Percentiles rank a stretch among this genome's conserved stretches.
phyloP scores from a whole-genome alignment of 2,113 vertebrate species.

The Oxyruncus cristatus region DNA sequence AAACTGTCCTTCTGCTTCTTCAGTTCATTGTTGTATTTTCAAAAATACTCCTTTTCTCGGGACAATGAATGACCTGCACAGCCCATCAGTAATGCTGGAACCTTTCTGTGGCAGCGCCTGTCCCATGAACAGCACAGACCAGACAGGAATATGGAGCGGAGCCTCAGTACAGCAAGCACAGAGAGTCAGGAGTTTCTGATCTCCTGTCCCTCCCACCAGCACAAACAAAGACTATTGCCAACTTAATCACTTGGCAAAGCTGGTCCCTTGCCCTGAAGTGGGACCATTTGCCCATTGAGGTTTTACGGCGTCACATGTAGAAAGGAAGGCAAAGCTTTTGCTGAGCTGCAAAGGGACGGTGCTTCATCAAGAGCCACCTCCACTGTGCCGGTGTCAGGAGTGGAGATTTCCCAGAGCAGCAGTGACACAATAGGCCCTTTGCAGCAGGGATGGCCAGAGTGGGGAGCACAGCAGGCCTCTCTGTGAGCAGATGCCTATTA shows the following conservation, averaged over 20 bases:
- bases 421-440: neutral
- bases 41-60: neutral
- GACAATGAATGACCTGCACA: neutral
- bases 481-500: neutral
- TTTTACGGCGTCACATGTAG: neutral
- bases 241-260: neutral
- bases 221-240: neutral
- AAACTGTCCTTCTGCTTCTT: neutral
- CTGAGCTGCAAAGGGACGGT: neutral
- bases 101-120: fast-evolving
- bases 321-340: neutral
- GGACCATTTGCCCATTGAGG: neutral
- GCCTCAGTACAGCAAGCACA: neutral
- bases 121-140: neutral
- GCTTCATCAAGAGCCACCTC: neutral
- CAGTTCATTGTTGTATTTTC: neutral
- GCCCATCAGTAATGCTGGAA: neutral
- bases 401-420: neutral
- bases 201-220: neutral
- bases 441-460: neutral
- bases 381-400: neutral
- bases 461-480: fast-evolving
- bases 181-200: neutral
- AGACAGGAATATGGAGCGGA: neutral
- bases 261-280: fast-evolving